Base-by-base conservation (phyloP, 2,797 vertebrate species). In the Petrocephalus schoutedeni region DNA sequence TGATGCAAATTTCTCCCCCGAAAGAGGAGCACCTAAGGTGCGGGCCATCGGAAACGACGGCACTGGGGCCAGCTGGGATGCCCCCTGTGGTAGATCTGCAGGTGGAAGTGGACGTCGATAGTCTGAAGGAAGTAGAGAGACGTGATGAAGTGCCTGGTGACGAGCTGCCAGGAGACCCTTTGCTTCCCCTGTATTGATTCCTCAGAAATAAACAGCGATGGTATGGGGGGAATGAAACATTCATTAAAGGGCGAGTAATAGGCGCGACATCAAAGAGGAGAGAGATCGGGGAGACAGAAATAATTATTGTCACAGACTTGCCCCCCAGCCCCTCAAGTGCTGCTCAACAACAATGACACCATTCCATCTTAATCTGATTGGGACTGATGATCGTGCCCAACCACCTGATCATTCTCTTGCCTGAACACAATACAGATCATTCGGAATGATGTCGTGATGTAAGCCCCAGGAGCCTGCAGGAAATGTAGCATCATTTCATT, bases 141-240 rank as follows among this genome's bases (percentile, higher is more conserved):
- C 85, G 54, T 59, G 85, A 86, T 86, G 56, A 41, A 58, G 36
- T 86, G 32, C 54, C 32, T 10, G 54, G 84, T 56, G 32, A 86
- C 23, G 14, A 23, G 12, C 53, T 59, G 28, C 53, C 32, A 36
- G 54, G 59, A 32, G 28, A 21, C 19, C 56, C 85, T 41, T 32
- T 36, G 84, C 84, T 59, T 86, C 59, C 82, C 32, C 21, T 10
- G 49, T 85, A 85, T 85, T 56, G 82, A 85, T 85, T 85, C 49
- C 53, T n/a, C 82, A 56, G 82, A 85, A 85, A 85, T 85, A 85
- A 85, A 85, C 53, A 28, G 49, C 14, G n/a, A 85, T 32, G 51
- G 82, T 85, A 85, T 85, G 82, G 82, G 32, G 56, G 82, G 51
- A 56, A 85, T 54, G 53, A 85, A 85, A 85, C 53, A 56, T 85